These are phyloP conservation scores for Setophaga petechia DNA, from an alignment of 2,113 vertebrate species.

Conservation along the genomic window DNA sequence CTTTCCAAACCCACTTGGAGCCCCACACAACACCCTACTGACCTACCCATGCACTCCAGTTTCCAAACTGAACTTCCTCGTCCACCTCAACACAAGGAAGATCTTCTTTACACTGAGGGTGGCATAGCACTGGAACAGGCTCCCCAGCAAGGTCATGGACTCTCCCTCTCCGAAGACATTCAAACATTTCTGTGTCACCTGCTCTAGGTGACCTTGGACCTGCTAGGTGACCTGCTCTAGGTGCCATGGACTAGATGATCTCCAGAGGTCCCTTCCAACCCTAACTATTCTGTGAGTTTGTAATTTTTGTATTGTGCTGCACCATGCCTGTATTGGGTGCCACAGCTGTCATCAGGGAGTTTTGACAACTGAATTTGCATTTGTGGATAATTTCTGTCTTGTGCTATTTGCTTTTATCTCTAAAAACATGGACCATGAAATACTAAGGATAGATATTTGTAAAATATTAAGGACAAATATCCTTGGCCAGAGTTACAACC, in stretches of 20 bases:
- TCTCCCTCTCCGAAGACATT: not conserved
- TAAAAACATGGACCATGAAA: not conserved
- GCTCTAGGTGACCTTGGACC: not conserved
- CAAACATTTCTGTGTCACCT: not conserved
- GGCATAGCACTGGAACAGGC: not conserved
- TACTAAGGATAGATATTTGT: not conserved
- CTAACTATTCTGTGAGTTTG: not conserved
- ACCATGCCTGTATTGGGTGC: accelerated
- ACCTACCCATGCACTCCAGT: accelerated
- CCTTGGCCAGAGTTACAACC: not conserved
- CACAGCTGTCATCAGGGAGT: not conserved
- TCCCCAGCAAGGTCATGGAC: not conserved
- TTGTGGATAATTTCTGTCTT: not conserved
- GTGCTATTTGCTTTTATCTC: not conserved
- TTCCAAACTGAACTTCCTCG: not conserved
- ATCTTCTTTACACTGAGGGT: not conserved
- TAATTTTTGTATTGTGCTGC: not conserved
- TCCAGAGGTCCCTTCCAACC: not conserved
- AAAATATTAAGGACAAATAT: not conserved
- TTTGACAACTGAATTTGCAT: not conserved
- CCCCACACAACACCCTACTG: accelerated
- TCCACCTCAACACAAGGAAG: not conserved
- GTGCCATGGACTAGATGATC: not conserved
- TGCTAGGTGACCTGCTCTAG: not conserved
- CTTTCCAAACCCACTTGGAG: not conserved